Base-by-base conservation (phyloP, 2,888 invertebrate species). In the Octonoba sinensis region DNA sequence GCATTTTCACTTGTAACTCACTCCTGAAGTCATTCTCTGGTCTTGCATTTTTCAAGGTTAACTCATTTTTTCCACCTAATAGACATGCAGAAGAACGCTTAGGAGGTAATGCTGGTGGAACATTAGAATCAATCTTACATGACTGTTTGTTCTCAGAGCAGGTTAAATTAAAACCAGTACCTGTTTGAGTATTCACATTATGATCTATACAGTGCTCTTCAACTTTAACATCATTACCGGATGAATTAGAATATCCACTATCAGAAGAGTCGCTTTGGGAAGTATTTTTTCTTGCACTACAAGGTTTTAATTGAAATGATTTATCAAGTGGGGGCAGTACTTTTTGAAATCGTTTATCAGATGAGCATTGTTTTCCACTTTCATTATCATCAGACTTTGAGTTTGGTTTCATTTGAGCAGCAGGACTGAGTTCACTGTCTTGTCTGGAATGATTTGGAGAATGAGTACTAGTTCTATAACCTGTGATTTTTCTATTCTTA, bases 341-440 rank as follows among this genome's bases (percentile, higher is more conserved):
- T 59, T 65, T 82, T 51, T 82, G 81, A 27, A 82, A 82, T 57
- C 81, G 54, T 57, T 81, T 81, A 56, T 81, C 79, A 16, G 79
- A 69, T 12, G 70, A 65, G 13, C 62, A 56, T 16, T 27, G 18
- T 56, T 81, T 81, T 56, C 54, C 74, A 22, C 56, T 73, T 62
- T 73, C 73, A 22, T 46, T 22, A 4, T 22, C 54, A 60, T 60
- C 57, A 16, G 24, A 20, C n/a, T 57, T 66, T 8, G 78, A 65
- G 49, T 24, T 49, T 59, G 44, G 59, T 20, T 18, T 54, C 18
- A 54, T 20, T 59, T 49, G 13, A 49, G 66, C 60, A 16, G 20
- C 8, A 24, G 11, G 13, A 49, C n/a, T 20, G 65, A 22, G 11
- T 36, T 62, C 36, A 36, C 36, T 36, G 11, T 27, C 44, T 47